These are phyloP conservation scores for Cyanoramphus novaezelandiae DNA, from an alignment of 2,113 vertebrate genomes.

Conservation along the genomic window DNA sequence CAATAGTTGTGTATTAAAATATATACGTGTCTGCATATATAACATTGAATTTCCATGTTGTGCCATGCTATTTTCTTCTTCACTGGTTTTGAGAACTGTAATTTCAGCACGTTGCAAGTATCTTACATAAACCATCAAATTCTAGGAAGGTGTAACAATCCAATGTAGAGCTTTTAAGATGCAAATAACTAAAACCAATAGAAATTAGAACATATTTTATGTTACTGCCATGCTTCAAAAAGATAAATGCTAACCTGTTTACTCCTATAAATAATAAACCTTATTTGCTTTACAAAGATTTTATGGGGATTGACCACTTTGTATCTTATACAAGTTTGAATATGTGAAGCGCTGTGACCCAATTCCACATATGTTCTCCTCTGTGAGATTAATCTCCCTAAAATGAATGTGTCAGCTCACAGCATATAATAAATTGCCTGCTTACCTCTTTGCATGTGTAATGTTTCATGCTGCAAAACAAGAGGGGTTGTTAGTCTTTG, in stretches of 20 bases:
- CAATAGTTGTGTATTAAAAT: background rate
- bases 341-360: background rate
- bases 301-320: background rate
- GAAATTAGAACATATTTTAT: background rate
- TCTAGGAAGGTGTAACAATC: background rate
- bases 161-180: constrained; percentile 2
- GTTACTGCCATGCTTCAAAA: background rate
- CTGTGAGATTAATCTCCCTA: background rate
- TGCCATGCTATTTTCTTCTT: background rate
- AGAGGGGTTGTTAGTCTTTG: background rate
- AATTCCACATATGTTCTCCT: constrained; percentile 11
- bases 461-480: background rate
- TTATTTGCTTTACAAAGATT: background rate
- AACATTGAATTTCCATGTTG: background rate
- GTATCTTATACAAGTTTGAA: background rate
- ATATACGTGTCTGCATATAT: background rate
- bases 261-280: constrained; percentile 16
- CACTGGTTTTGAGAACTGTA: background rate
- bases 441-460: background rate
- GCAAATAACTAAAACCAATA: background rate
- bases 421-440: background rate
- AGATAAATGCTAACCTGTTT: constrained; percentile 7
- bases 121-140: background rate
- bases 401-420: constrained; percentile 24
- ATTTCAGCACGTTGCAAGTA: background rate